A percentile compares a stretch with the other conserved stretches of the same genome.
These are phyloP conservation scores for Drusus annulatus DNA, from an alignment of 1,140 invertebrate species.

Conservation along the genomic window DNA sequence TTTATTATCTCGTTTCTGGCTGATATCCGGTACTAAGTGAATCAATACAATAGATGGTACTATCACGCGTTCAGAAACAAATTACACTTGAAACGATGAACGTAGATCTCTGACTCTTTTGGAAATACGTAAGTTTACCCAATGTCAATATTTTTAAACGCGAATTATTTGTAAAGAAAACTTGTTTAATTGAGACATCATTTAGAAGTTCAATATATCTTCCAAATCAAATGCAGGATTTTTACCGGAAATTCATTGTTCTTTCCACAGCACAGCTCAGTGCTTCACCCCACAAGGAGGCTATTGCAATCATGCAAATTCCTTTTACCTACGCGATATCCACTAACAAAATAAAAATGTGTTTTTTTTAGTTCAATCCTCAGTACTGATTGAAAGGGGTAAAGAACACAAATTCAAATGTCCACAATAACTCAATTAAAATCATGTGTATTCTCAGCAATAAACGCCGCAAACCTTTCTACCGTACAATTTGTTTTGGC, in stretches of 20 bases:
- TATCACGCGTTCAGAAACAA: too few relatives aligned
- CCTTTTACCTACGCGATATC: neutral
- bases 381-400: neutral
- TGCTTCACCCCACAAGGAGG: neutral
- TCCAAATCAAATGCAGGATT: too few relatives aligned
- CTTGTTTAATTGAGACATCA: too few relatives aligned
- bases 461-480: neutral
- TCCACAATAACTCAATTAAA: neutral
- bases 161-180: too few relatives aligned
- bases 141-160: neutral
- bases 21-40: too few relatives aligned
- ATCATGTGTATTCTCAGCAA: neutral
- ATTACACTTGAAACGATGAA: neutral
- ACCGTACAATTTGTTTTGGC: neutral
- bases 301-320: conserved; percentile 32
- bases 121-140: neutral
- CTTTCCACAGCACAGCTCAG: neutral
- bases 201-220: too few relatives aligned
- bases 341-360: too few relatives aligned
- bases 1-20: too few relatives aligned
- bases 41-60: too few relatives aligned
- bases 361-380: neutral
- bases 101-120: neutral
- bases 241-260: too few relatives aligned
- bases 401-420: neutral